Base-by-base conservation (phyloP, 2,113 vertebrate species). In the Furnarius figulus region DNA sequence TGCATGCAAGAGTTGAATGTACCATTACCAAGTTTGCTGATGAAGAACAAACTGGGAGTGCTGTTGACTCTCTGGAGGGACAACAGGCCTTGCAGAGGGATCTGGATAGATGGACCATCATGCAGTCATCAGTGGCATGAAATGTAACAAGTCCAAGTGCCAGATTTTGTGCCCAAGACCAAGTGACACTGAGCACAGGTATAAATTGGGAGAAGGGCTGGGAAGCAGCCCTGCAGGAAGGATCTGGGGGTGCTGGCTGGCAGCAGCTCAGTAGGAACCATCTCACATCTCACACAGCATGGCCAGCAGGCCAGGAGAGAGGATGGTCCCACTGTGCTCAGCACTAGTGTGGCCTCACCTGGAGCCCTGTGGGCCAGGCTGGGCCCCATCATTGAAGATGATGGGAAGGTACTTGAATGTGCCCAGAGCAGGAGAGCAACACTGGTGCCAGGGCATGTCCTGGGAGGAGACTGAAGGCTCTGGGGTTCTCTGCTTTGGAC, bases 121-220 rank as follows among this genome's bases (percentile, higher is more conserved):
- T 18, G 15, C n/a, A 84, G 0, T 8, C 21, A 9, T 40, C 47
- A 42, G 13, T 10, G 42, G 52, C 42, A 21, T 46, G 13, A 82
- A 49, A 33, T n/a, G 37, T 30, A 30, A 17, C 12, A 2, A 62
- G 47, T 37, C 30, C 50, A 37, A 6, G 30, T 11, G 18, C 23
- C 4, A 3, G n/a, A 24, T 30, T 27, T 53, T 53, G 62, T 1
- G 1, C n/a, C 16, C 20, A 53, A 49, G 47, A 20, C 3, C 10
- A 21, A 61, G 22, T 33, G 40, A 12, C 0, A 0, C 56, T 6
- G 4, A 59, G 19, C 52, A 37, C 6, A 2, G 20, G 23, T 6
- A 9, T 12, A 1, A 31, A 44, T 1, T 31, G 72, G 22, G 44
- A 53, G 18, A 75, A 25, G 37, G 42, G 75, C 44, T 42, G 49